Conservation (phyloP, 1,140 invertebrate genomes). For the Leptestheria dahalacensis region DNA sequence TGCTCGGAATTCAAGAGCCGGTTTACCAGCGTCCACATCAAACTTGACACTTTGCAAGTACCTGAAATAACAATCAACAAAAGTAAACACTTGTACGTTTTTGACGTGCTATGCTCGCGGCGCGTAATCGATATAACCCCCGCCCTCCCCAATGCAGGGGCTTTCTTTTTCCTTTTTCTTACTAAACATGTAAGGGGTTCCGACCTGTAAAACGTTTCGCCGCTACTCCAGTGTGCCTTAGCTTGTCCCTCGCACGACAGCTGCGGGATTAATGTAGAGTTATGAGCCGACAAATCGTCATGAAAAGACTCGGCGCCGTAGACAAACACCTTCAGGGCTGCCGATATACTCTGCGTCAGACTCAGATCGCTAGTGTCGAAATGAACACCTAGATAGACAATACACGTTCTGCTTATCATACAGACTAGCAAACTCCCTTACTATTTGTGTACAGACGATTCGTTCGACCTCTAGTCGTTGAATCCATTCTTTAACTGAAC, state of each 20-base stretch:
- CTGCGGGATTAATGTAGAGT: conserved; percentile 58
- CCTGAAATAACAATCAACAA: conserved; percentile 26
- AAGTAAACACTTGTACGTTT: background rate
- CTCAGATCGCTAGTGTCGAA: conserved; percentile 71
- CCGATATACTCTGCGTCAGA: conserved; percentile 68
- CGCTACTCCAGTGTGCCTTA: conserved; percentile 59
- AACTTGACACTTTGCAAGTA: conserved; percentile 70
- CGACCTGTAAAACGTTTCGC: conserved; percentile 50
- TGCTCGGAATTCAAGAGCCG: conserved; percentile 68
- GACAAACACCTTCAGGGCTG: conserved; percentile 76
- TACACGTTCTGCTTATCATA: no score
- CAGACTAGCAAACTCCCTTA: no score
- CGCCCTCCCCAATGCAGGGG: no score
- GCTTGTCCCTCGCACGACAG: conserved; percentile 54
- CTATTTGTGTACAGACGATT: no score
- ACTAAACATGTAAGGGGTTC: conserved; percentile 17
- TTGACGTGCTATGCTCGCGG: no score
- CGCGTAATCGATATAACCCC: no score
- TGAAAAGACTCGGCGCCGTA: conserved; percentile 76
- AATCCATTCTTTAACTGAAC: no score
- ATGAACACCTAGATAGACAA: conserved; percentile 66
- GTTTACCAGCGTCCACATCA: conserved; percentile 53
- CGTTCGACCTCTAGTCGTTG: no score
- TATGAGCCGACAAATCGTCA: conserved; percentile 43
- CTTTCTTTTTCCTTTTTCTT: no score